Evolutionary conservation across 2,888 invertebrate genomes (phyloP).

Genomic region (Bembecia ichneumoniformis): DNA sequence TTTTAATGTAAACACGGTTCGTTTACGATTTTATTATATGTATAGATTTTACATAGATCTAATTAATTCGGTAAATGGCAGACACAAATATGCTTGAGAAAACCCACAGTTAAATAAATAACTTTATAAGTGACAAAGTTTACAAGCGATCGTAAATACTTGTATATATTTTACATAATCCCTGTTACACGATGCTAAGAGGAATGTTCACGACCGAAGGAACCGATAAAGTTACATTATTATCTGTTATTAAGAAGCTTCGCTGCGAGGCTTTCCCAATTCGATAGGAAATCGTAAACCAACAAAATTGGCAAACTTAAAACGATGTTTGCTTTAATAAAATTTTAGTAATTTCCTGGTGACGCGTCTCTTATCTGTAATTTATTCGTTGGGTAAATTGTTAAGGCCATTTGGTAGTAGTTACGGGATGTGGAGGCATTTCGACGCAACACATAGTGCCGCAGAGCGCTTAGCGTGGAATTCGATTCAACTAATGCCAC

Average conservation of each 20-base stretch:
- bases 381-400: slow-evolving; percentile 2
- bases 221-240: slow-evolving; percentile 28
- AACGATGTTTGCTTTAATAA: slow-evolving; percentile 21
- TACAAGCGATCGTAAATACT: slow-evolving; percentile 4
- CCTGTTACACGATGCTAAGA: slow-evolving; percentile 4
- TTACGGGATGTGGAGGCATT: slow-evolving; percentile 26
- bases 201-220: slow-evolving; percentile 16
- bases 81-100: too few species aligned
- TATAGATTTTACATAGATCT: too few species aligned
- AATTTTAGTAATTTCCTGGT: slow-evolving; percentile 10
- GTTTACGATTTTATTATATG: too few species aligned
- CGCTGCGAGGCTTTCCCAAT: slow-evolving; percentile 17
- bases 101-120: background rate
- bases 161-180: background rate
- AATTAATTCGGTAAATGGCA: too few species aligned
- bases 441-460: slow-evolving; percentile 49
- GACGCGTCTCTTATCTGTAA: background rate
- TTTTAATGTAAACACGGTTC: too few species aligned
- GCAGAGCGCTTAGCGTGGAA: slow-evolving; percentile 64
- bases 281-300: slow-evolving; percentile 31
- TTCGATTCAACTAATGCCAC: slow-evolving; percentile 67
- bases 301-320: slow-evolving; percentile 46
- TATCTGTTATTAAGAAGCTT: slow-evolving; percentile 18
- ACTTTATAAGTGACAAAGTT: slow-evolving; percentile 9
- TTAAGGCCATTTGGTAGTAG: slow-evolving; percentile 25